A percentile compares a stretch with the other conserved stretches of the same genome.
These are phyloP conservation scores for Ptychadena robeensis DNA, from an alignment of 2,797 vertebrate species.

Conservation along the genomic window DNA sequence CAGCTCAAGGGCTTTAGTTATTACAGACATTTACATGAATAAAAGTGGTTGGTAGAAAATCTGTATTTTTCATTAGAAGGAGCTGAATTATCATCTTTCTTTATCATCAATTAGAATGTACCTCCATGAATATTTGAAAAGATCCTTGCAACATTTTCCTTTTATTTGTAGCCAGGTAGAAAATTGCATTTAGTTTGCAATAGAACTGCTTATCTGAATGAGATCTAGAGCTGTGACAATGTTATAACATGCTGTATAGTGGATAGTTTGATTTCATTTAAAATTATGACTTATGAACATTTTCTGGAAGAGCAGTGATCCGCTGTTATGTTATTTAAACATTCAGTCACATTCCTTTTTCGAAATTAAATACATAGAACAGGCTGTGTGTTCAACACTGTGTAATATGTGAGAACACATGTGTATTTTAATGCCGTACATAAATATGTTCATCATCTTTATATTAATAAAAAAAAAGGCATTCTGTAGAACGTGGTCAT, in stretches of 20 bases:
- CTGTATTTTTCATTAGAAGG: conserved; percentile 36
- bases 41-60: not conserved
- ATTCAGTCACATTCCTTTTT: not conserved
- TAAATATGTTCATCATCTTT: too few species aligned
- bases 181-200: not conserved
- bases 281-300: conserved; percentile 30
- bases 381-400: too few species aligned
- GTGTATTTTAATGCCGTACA: too few species aligned
- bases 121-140: conserved; percentile 7
- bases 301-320: conserved; percentile 18
- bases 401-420: too few species aligned
- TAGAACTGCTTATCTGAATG: not conserved
- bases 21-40: conserved; percentile 3
- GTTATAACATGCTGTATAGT: not conserved
- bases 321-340: conserved; percentile 35
- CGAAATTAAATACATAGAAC: conserved; percentile 14
- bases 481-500: too few species aligned
- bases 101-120: conserved; percentile 40
- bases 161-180: not conserved
- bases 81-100: conserved; percentile 30
- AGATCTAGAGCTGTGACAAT: not conserved
- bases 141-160: not conserved
- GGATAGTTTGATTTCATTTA: conserved; percentile 35
- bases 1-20: not conserved
- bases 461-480: too few species aligned